phyloP scores from a whole-genome alignment of 2,797 vertebrate genomes.

The Crocodylus rhombifer region DNA sequence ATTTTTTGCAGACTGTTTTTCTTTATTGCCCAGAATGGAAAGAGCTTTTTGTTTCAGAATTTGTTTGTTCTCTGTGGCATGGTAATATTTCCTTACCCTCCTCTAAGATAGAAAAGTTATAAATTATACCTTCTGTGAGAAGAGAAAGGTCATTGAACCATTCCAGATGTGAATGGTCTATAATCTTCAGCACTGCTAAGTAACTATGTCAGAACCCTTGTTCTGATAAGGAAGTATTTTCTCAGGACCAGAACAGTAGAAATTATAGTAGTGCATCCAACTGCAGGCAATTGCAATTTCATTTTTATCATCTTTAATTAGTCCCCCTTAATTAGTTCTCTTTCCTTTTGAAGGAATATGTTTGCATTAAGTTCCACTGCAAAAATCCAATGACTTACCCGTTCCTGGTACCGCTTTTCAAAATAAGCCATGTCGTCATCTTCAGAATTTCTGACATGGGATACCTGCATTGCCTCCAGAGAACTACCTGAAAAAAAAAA shows the following conservation, averaged over 20 bases:
- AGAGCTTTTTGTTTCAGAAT: too few relatives aligned
- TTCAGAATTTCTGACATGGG: conserved; percentile 70
- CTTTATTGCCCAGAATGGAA: too few relatives aligned
- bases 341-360: conserved; percentile 6
- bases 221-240: background rate
- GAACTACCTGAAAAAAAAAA: conserved; percentile 55
- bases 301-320: background rate
- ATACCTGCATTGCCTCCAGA: conserved; percentile 60
- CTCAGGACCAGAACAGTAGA: background rate
- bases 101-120: too few relatives aligned
- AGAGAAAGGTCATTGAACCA: background rate
- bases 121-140: background rate
- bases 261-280: background rate
- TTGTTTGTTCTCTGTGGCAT: too few relatives aligned
- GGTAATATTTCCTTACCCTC: too few relatives aligned
- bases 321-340: background rate
- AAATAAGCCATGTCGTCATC: conserved; percentile 84
- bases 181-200: background rate
- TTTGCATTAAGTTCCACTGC: conserved; percentile 25
- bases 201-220: background rate
- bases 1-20: too few relatives aligned
- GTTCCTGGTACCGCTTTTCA: conserved; percentile 83
- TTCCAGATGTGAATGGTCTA: background rate
- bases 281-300: background rate
- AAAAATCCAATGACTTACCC: conserved; percentile 67